Evolutionary conservation across 2,797 vertebrate genomes (phyloP), one percentile per base, ranked within the genome.

Genomic region (Bradypodion ventrale): DNA sequence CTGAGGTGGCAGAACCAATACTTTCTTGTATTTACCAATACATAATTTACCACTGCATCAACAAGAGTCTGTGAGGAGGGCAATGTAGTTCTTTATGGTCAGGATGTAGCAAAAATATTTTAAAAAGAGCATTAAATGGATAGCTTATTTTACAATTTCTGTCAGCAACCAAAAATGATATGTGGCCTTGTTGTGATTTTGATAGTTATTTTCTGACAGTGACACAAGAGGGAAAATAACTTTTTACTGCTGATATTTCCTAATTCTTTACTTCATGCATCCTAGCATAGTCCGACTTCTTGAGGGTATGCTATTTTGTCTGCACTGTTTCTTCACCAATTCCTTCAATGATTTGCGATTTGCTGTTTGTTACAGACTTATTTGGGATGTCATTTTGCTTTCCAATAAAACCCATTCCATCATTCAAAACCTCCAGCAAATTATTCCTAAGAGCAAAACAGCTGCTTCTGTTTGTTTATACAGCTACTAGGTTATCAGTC

Each of bases 391-490:
- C 42, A 78, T 65, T 82, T 13, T 37, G 16, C n/a, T 66, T 84
- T 37, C 19, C 68, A 66, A 59, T 59, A 59, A 74, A 78, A 77
- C 40, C 23, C 27, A 42, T 73, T 65, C 42, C 79, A 46, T 82
- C 65, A 62, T 63, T 74, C 29, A 32, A 82, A 85, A 66, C 74
- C 49, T 8, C 6, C 16, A 46, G 13, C 46, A 49, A 85, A 72
- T 82, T 74, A 87, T 66, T 73, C 75, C 46, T 56, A 27, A 68
- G 37, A 66, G 60, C 75, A 40, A 83, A 82, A 78, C 66, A 76
- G 60, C 79, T 62, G 68, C 69, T 76, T 69, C 73, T 82, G 73
- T 73, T 87, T 78, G 74, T 60, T 69, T 65, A 76, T 35, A 56
- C 35, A 72, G 60, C 52, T 66, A 62, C 52, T 27, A 32, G 59